Conservation (phyloP, 2,797 vertebrate species). For the Mionectes olivaceus region DNA sequence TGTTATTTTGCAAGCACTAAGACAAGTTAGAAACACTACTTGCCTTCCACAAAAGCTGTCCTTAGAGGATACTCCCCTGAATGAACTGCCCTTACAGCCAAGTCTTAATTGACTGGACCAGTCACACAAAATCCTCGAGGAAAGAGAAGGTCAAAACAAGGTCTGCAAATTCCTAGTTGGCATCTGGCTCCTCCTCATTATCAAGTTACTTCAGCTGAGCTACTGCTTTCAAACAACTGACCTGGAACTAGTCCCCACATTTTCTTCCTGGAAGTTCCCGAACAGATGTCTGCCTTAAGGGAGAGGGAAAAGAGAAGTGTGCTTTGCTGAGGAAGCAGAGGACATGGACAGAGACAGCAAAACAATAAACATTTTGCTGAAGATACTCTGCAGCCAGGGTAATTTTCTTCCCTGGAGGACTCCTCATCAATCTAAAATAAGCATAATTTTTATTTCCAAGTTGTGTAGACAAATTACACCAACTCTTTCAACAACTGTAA, state of each 20-base stretch:
- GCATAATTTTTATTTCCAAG: neutral
- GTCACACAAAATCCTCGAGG: neutral
- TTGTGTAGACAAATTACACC: neutral
- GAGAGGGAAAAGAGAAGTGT: constrained; percentile 3
- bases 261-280: constrained; percentile 31
- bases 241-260: neutral
- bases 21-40: neutral
- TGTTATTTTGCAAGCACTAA: neutral
- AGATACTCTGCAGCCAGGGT: neutral
- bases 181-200: constrained; percentile 49
- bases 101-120: neutral
- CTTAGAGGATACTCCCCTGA: neutral
- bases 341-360: neutral
- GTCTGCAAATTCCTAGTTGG: constrained; percentile 1
- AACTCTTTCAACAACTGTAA: neutral
- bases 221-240: constrained; percentile 40
- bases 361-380: neutral
- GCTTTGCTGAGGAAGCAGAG: constrained; percentile 24
- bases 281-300: constrained; percentile 17
- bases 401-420: neutral
- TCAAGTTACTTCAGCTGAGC: constrained; percentile 15
- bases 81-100: neutral
- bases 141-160: constrained; percentile 21
- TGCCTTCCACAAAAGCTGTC: neutral
- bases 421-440: neutral